Evolutionary conservation across 2,888 invertebrate genomes (phyloP).

Genomic region (Adelphocoris suturalis): DNA sequence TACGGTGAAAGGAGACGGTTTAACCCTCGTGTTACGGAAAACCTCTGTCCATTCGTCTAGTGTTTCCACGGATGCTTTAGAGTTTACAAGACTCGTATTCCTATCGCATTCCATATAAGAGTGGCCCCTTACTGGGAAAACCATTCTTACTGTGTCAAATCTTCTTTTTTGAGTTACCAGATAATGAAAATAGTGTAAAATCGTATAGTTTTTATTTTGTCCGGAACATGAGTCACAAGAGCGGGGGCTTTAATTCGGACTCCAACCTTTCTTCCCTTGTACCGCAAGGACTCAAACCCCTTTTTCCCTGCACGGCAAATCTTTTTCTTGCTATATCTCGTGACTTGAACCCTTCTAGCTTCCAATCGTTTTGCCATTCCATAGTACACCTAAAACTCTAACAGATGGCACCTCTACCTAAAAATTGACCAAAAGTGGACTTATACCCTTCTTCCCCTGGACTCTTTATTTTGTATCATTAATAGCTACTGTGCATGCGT

Average conservation of each 20-base stretch:
- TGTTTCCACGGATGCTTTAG: constrained; percentile 2
- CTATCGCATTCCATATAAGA: constrained; percentile 62
- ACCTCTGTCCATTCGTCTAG: not conserved
- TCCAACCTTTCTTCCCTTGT: not conserved
- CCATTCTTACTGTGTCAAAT: constrained; percentile 62
- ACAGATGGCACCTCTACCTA: too few relatives aligned
- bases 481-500: too few relatives aligned
- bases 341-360: too few relatives aligned
- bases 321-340: too few relatives aligned
- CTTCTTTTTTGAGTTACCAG: constrained; percentile 53
- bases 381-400: too few relatives aligned
- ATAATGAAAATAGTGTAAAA: constrained; percentile 69
- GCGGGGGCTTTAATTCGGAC: not conserved
- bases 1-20: not conserved
- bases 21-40: not conserved
- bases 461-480: too few relatives aligned
- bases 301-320: not conserved
- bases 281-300: not conserved
- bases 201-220: constrained; percentile 73
- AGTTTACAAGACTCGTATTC: constrained; percentile 31
- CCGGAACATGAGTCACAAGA: constrained; percentile 67
- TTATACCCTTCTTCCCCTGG: too few relatives aligned
- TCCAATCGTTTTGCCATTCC: too few relatives aligned
- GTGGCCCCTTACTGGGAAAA: constrained; percentile 72
- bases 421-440: too few relatives aligned